These are phyloP conservation scores for Theristus sp. DNA, from an alignment of 2,888 invertebrate species.

Conservation along the genomic window DNA sequence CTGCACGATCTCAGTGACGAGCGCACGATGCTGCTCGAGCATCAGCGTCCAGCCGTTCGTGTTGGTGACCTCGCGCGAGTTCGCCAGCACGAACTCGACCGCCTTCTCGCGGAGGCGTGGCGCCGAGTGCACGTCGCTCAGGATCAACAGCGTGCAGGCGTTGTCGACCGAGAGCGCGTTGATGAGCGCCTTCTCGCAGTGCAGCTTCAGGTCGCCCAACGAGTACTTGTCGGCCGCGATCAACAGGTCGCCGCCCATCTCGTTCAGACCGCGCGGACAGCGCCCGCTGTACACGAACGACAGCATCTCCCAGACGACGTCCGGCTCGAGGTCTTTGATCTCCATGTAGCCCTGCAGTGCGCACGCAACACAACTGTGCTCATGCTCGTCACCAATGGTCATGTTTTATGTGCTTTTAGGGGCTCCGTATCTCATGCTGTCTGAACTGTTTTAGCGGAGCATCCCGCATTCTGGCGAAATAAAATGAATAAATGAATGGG, in stretches of 20 bases:
- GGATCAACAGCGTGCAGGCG: constrained; percentile 23
- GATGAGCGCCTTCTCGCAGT: constrained; percentile 18
- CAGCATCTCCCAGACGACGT: constrained; percentile 26
- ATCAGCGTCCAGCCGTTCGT: constrained; percentile 16
- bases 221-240: constrained; percentile 28
- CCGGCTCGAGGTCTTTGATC: constrained; percentile 25
- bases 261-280: constrained; percentile 20
- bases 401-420: too few species aligned
- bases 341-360: constrained; percentile 15
- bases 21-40: constrained; percentile 18
- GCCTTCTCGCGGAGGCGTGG: constrained; percentile 15
- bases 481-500: too few species aligned
- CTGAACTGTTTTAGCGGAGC: too few species aligned
- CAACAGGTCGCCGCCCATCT: constrained; percentile 24
- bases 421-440: too few species aligned
- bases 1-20: constrained; percentile 25
- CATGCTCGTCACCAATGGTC: too few species aligned
- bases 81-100: constrained; percentile 22
- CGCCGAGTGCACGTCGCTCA: constrained; percentile 23
- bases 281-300: constrained; percentile 24
- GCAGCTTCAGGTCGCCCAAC: constrained; percentile 22
- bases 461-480: too few species aligned
- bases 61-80: constrained; percentile 16
- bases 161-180: constrained; percentile 21
- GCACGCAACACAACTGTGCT: too few species aligned